A percentile compares a stretch with the other conserved stretches of the same genome.
Evolutionary conservation across 2,797 vertebrate genomes (phyloP).

Genomic region (Momotus momota): DNA sequence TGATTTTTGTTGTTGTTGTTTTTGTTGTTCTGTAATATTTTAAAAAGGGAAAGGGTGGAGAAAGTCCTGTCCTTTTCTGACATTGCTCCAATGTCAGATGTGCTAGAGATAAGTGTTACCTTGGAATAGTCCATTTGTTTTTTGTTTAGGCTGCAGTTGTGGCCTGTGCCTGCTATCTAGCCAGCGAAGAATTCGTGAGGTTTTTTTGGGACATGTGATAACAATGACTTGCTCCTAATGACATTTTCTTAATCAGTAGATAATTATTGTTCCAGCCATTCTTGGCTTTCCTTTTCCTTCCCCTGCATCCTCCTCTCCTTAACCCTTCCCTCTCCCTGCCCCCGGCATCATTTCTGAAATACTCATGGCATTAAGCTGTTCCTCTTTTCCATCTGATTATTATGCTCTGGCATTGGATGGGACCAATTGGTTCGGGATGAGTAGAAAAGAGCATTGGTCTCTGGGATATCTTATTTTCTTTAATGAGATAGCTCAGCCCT

Average conservation of each 20-base stretch:
- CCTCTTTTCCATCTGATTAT: background rate
- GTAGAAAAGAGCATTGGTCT: background rate
- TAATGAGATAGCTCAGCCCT: background rate
- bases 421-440: background rate
- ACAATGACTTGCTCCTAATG: background rate
- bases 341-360: background rate
- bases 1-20: background rate
- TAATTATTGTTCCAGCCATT: background rate
- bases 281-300: constrained; percentile 1
- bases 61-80: background rate
- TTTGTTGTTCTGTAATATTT: background rate
- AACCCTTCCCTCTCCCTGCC: background rate
- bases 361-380: accelerated
- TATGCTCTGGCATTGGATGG: background rate
- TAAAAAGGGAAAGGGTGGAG: background rate
- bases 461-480: background rate
- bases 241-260: background rate
- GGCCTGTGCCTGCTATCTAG: background rate
- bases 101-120: background rate
- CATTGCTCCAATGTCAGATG: background rate
- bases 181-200: background rate
- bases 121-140: background rate
- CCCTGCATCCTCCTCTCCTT: background rate
- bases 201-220: background rate
- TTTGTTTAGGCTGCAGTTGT: background rate